Conservation (phyloP, 2,888 invertebrate genomes). For the Entomobrya multifasciata region DNA sequence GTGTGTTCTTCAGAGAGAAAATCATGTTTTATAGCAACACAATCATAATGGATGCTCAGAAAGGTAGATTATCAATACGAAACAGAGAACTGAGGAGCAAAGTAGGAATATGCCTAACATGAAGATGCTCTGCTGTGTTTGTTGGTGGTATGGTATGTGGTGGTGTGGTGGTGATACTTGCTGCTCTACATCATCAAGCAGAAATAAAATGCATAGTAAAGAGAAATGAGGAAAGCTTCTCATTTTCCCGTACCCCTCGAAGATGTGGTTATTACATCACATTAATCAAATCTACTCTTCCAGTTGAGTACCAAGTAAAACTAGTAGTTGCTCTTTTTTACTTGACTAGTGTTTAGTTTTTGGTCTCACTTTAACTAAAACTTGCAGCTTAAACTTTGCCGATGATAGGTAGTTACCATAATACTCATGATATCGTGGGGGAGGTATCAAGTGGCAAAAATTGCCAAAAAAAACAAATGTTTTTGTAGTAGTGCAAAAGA, state of each 20-base stretch:
- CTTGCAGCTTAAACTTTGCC: neutral
- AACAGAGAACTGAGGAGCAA: slow-evolving; percentile 41
- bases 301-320: slow-evolving; percentile 49
- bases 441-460: slow-evolving; percentile 16
- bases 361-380: neutral
- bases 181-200: no score
- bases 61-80: slow-evolving; percentile 63
- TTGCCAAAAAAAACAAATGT: slow-evolving; percentile 1
- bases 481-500: neutral
- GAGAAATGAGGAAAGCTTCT: slow-evolving; percentile 19
- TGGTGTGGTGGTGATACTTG: no score
- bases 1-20: slow-evolving; percentile 39
- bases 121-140: no score
- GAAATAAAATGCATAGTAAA: no score
- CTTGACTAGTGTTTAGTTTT: no score
- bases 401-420: neutral
- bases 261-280: slow-evolving; percentile 68
- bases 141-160: no score
- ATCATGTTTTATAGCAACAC: slow-evolving; percentile 41
- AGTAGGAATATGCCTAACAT: no score
- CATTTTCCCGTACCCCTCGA: slow-evolving; percentile 44
- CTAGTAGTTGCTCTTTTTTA: neutral
- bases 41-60: slow-evolving; percentile 51
- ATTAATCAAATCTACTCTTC: slow-evolving; percentile 64
- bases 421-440: neutral